Conservation (phyloP, 2,113 vertebrate genomes). For the Panthera tigris region DNA sequence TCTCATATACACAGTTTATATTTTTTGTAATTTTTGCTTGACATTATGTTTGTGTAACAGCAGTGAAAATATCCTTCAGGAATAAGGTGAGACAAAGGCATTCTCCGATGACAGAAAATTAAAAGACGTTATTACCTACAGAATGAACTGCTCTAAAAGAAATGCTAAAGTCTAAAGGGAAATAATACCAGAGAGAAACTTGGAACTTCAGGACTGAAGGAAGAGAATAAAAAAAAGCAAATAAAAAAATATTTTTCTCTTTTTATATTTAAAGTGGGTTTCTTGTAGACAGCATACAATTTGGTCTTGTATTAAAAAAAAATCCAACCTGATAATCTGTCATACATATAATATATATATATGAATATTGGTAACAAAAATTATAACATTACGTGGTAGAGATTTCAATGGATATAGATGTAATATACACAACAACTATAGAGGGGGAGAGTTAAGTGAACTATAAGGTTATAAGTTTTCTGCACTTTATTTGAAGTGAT, state of each 20-base stretch:
- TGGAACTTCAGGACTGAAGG: background rate
- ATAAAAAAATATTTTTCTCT: background rate
- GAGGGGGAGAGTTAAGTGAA: background rate
- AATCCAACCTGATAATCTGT: background rate
- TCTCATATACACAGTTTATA: background rate
- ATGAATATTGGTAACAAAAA: background rate
- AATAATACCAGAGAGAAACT: background rate
- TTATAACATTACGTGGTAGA: background rate
- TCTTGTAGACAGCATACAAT: background rate
- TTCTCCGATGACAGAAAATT: background rate
- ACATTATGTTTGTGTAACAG: background rate
- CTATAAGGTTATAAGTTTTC: background rate
- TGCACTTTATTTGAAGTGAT: background rate
- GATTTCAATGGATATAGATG: background rate
- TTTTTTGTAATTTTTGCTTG: background rate
- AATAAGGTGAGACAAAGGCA: slow-evolving; percentile 6
- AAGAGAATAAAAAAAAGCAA: background rate
- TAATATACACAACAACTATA: background rate
- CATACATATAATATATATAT: background rate
- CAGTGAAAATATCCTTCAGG: background rate
- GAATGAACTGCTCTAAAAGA: background rate
- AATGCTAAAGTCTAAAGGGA: background rate
- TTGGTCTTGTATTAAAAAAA: background rate
- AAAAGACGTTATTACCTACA: background rate
- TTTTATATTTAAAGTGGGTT: background rate